A percentile compares a stretch with the other conserved stretches of the same genome.
Conservation (phyloP, 2,113 vertebrate species). For the Raphicerus campestris region DNA sequence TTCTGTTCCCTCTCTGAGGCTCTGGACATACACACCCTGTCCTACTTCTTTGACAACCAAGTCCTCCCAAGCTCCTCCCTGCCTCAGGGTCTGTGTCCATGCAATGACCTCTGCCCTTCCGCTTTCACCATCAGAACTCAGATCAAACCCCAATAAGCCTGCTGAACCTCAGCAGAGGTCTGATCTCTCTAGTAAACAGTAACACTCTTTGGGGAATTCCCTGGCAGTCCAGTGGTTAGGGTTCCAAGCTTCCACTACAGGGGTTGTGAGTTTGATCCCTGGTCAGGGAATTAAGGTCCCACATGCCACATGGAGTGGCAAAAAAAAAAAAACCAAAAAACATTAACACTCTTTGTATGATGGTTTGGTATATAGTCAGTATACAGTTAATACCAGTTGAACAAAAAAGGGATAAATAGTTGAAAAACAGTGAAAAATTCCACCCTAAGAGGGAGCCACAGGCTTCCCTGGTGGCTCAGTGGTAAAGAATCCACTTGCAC, state of each 20-base stretch:
- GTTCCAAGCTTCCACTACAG: background rate
- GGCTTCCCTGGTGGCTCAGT: background rate
- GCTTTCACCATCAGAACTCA: background rate
- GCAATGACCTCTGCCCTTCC: background rate
- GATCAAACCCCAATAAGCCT: background rate
- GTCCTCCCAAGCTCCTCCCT: background rate
- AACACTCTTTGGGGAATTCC: background rate
- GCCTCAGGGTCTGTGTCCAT: background rate
- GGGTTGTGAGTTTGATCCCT: background rate
- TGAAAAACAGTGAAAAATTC: background rate
- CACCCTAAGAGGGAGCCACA: background rate
- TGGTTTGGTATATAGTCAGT: background rate
- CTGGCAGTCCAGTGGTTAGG: background rate
- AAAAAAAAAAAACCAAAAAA: background rate
- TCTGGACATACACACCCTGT: background rate
- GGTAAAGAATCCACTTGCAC: background rate
- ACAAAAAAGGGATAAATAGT: background rate
- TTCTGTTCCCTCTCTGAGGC: background rate
- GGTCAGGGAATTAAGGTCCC: background rate
- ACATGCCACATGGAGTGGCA: background rate
- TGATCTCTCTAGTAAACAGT: background rate
- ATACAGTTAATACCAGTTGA: background rate
- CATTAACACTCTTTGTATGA: background rate
- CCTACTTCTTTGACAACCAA: background rate
- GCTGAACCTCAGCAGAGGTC: background rate